Percentiles rank a stretch among this genome's conserved stretches.
Evolutionary conservation across 2,113 vertebrate genomes (phyloP).

Genomic region (Ictalurus punctatus): DNA sequence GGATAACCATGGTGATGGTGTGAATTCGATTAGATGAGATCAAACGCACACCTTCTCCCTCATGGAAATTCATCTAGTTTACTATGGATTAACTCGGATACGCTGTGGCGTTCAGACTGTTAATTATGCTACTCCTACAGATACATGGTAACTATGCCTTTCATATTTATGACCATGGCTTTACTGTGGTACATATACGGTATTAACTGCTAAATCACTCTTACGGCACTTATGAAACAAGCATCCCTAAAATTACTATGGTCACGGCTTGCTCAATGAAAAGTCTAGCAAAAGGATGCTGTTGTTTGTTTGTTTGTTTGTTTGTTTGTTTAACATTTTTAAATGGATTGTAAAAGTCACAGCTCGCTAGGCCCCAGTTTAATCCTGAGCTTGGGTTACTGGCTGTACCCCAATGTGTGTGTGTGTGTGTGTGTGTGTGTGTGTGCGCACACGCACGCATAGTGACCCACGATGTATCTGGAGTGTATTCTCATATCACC

Average conservation of each 20-base stretch:
- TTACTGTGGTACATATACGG: not conserved
- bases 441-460: not conserved
- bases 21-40: conserved; percentile 43
- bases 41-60: conserved; percentile 21
- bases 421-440: not conserved
- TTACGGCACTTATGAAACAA: not conserved
- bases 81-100: not conserved
- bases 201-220: no score
- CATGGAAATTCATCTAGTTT: conserved; percentile 3
- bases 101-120: not conserved
- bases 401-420: not conserved
- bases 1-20: conserved; percentile 47
- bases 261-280: not conserved
- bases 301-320: no score
- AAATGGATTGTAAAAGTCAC: not conserved
- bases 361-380: no score
- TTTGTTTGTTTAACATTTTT: not conserved
- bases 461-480: not conserved
- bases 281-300: not conserved
- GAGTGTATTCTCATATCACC: not conserved
- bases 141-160: not conserved
- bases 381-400: not conserved
- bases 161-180: not conserved
- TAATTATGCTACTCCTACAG: not conserved
- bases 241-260: not conserved